Conservation (phyloP, 2,113 vertebrate species). For the Eurypyga helias region DNA sequence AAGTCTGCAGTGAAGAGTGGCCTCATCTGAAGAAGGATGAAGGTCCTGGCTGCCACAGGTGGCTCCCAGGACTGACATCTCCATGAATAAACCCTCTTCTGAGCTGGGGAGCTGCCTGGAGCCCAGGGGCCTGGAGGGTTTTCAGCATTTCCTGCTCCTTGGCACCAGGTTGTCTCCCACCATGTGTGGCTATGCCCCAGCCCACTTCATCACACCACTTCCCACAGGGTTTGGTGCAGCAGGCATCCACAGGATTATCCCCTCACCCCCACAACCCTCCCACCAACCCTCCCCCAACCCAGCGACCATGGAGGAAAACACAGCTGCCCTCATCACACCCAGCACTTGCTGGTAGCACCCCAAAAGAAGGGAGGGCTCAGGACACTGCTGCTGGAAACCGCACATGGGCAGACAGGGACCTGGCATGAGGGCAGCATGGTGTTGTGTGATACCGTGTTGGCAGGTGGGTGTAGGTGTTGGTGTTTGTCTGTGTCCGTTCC, state of each 20-base stretch:
- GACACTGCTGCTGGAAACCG: not conserved
- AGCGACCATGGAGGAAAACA: rapidly evolving
- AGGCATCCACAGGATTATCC: too few species aligned
- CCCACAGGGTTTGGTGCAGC: not conserved
- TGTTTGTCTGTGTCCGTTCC: not conserved
- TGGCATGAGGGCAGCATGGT: rapidly evolving
- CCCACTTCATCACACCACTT: not conserved
- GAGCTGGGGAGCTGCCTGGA: not conserved
- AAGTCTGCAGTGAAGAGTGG: not conserved
- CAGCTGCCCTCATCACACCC: rapidly evolving
- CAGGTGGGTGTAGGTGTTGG: not conserved
- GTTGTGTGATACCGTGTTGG: not conserved
- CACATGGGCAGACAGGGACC: not conserved
- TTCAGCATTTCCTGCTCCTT: not conserved
- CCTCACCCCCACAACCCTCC: too few species aligned
- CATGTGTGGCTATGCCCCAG: not conserved
- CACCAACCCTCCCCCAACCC: too few species aligned
- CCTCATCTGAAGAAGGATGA: not conserved
- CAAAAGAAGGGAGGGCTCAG: not conserved
- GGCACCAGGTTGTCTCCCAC: rapidly evolving
- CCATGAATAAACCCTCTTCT: not conserved
- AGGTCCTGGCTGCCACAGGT: not conserved
- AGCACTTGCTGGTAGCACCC: not conserved
- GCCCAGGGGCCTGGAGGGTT: rapidly evolving
- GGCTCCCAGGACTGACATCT: not conserved